phyloP scores from a whole-genome alignment of 2,113 vertebrate species.

The Pelecanus crispus region DNA sequence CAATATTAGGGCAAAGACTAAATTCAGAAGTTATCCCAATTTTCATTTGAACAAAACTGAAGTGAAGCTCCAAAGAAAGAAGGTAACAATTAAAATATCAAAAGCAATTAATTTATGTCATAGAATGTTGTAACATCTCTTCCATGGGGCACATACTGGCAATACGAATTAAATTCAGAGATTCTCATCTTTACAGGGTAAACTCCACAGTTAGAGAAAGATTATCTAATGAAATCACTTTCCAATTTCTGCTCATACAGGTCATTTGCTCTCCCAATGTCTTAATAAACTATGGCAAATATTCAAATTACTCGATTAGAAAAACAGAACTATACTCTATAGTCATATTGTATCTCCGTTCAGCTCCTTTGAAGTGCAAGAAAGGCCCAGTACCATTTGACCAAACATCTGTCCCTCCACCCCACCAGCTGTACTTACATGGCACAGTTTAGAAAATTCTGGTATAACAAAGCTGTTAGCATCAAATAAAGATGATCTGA shows the following conservation, averaged over 20 bases:
- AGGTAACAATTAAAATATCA: neutral
- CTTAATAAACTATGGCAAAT: neutral
- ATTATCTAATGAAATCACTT: neutral
- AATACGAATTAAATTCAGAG: neutral
- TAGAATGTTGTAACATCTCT: neutral
- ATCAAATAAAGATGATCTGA: slow-evolving; percentile 40
- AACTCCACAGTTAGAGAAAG: neutral
- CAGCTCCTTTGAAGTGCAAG: slow-evolving; percentile 22
- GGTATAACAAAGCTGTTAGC: slow-evolving; percentile 42
- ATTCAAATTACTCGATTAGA: slow-evolving; percentile 10
- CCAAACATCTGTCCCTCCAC: slow-evolving; percentile 62
- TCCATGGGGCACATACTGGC: neutral
- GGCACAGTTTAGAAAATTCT: slow-evolving; percentile 5
- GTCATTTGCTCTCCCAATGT: neutral
- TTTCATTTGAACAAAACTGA: neutral
- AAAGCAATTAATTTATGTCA: neutral
- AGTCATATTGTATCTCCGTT: neutral
- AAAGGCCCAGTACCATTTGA: slow-evolving; percentile 38
- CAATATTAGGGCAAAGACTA: neutral
- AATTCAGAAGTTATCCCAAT: neutral
- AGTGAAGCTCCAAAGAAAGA: neutral
- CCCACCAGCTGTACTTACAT: slow-evolving; percentile 34
- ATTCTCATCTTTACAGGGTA: neutral
- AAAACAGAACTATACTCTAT: neutral
- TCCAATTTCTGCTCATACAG: neutral